A percentile compares a stretch with the other conserved stretches of the same genome.
These are phyloP conservation scores for Hyperopisus bebe DNA, from an alignment of 2,113 vertebrate species.

Conservation along the genomic window DNA sequence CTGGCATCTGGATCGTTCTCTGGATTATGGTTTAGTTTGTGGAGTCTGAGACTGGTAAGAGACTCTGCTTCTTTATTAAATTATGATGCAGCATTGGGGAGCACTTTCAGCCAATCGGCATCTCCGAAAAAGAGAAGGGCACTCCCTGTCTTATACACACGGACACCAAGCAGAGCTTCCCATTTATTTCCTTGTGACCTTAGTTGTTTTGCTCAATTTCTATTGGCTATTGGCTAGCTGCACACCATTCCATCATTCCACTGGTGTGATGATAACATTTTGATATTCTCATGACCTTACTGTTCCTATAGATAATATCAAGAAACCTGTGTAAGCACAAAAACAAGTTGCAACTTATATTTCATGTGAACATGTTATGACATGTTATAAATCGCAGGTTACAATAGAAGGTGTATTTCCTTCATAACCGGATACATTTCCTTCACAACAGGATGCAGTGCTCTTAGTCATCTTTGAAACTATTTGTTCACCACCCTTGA, in stretches of 20 bases:
- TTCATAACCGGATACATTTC: not conserved
- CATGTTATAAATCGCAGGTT: not conserved
- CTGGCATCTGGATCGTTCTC: not conserved
- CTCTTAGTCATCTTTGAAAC: not conserved
- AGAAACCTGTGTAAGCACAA: not conserved
- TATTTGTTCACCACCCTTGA: not conserved
- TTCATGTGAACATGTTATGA: not conserved
- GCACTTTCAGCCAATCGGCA: not conserved
- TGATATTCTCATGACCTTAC: not conserved
- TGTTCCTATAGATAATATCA: not conserved
- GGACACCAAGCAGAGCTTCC: not conserved
- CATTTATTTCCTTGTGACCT: not conserved
- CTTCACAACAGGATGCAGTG: not conserved
- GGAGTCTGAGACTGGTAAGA: not conserved
- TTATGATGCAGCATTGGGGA: not conserved
- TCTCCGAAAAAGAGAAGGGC: not conserved
- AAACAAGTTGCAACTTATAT: not conserved
- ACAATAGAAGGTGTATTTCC: not conserved
- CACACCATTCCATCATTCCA: not conserved
- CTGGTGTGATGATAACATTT: not conserved
- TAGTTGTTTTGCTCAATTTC: not conserved
- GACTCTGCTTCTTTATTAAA: not conserved
- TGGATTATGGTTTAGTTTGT: not conserved
- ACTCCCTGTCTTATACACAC: not conserved
- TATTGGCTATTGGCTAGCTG: not conserved